Conservation (phyloP, 2,113 vertebrate genomes). For the Hassar affinis region DNA sequence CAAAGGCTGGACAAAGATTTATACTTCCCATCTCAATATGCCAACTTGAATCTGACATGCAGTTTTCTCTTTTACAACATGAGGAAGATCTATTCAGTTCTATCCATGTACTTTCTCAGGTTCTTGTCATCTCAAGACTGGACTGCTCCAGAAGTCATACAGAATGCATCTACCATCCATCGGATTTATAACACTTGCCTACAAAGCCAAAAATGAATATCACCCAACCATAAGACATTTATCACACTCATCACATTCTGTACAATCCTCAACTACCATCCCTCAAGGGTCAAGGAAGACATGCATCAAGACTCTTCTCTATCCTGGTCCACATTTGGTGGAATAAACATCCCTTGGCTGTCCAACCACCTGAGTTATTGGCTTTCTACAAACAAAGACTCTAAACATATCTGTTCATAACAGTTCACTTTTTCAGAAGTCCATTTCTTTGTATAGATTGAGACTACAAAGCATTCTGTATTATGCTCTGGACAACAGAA, state of each 20-base stretch:
- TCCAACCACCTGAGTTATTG: not conserved
- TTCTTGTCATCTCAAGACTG: not conserved
- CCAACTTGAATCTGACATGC: not conserved
- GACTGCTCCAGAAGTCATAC: too few relatives aligned
- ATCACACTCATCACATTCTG: not conserved
- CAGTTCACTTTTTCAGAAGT: not conserved
- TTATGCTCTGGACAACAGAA: not conserved
- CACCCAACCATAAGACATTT: not conserved
- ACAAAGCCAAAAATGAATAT: not conserved
- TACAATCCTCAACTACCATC: not conserved
- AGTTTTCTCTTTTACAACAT: not conserved
- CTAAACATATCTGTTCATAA: not conserved
- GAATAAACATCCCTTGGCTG: not conserved
- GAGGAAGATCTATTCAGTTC: not conserved
- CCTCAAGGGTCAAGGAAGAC: not conserved
- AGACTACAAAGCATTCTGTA: not conserved
- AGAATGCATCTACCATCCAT: too few relatives aligned
- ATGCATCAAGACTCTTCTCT: too few relatives aligned
- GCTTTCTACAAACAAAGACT: not conserved
- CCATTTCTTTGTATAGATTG: not conserved
- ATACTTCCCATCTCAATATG: not conserved
- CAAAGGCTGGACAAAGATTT: conserved; percentile 3
- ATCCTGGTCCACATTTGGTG: not conserved
- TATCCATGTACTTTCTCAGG: not conserved
- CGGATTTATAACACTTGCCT: not conserved